Conservation (phyloP, 2,888 invertebrate genomes). For the Helobdella robusta region DNA sequence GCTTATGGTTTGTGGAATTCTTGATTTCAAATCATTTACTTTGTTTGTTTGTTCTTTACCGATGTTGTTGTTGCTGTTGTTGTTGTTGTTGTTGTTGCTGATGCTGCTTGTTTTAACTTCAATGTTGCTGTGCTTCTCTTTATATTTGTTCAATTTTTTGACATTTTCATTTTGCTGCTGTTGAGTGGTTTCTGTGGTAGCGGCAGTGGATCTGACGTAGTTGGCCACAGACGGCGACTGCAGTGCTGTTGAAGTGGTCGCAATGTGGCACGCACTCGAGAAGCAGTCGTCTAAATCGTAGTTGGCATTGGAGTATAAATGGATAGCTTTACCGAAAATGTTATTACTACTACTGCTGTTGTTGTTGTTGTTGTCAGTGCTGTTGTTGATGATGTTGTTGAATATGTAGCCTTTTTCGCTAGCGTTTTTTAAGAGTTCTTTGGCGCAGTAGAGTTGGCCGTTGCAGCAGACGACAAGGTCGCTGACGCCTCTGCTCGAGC, state of each 20-base stretch:
- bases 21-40: no score
- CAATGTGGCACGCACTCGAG: no score
- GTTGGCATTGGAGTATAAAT: conserved; percentile 8
- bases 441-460: conserved; percentile 2
- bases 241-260: background rate
- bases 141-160: background rate
- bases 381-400: background rate
- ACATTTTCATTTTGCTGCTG: background rate
- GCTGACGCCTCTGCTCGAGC: conserved; percentile 3
- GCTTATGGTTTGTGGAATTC: no score
- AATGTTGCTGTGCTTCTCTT: conserved; percentile 1
- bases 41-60: background rate
- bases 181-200: background rate
- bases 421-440: background rate
- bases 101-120: background rate
- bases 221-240: background rate
- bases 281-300: no score
- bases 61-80: background rate
- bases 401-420: no score
- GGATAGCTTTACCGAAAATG: no score
- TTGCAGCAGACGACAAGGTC: background rate
- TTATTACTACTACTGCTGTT: no score
- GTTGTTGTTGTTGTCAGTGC: no score
- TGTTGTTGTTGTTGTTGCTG: background rate
- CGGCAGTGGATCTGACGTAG: no score